phyloP scores from a whole-genome alignment of 1,140 invertebrate genomes.

The Drosophila paulistorum region DNA sequence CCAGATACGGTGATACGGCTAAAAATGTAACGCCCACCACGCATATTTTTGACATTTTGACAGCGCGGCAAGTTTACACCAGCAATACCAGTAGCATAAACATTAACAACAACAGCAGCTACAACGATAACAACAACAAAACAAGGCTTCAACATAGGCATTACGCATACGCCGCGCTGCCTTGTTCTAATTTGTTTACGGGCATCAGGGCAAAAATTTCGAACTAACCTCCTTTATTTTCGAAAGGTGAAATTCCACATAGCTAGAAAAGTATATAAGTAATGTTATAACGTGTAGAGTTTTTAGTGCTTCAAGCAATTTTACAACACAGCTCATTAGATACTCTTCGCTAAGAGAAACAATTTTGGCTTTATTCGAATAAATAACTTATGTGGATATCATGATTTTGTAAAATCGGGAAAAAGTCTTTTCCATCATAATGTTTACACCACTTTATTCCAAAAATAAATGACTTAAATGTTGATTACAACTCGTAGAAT shows the following conservation, averaged over 20 bases:
- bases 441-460: too few species aligned
- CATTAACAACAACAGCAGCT: constrained; percentile 38
- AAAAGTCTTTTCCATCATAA: too few species aligned
- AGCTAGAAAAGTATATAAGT: constrained; percentile 49
- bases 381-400: too few species aligned
- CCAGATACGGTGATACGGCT: neutral
- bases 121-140: constrained; percentile 31
- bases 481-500: too few species aligned
- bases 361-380: too few species aligned
- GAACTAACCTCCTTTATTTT: constrained; percentile 22
- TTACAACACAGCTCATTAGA: constrained; percentile 41
- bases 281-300: constrained; percentile 50
- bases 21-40: constrained; percentile 32
- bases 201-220: constrained; percentile 47
- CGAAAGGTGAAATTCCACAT: constrained; percentile 16
- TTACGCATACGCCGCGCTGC: constrained; percentile 65
- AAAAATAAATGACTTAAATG: too few species aligned
- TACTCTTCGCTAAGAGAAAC: neutral
- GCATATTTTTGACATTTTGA: constrained; percentile 76
- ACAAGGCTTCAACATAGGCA: constrained; percentile 38
- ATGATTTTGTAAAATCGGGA: too few species aligned
- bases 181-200: constrained; percentile 67
- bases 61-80: constrained; percentile 60
- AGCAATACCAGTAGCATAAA: constrained; percentile 40
- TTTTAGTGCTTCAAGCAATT: constrained; percentile 46